Conservation (phyloP, 2,113 vertebrate genomes). For the Thunnus thynnus region DNA sequence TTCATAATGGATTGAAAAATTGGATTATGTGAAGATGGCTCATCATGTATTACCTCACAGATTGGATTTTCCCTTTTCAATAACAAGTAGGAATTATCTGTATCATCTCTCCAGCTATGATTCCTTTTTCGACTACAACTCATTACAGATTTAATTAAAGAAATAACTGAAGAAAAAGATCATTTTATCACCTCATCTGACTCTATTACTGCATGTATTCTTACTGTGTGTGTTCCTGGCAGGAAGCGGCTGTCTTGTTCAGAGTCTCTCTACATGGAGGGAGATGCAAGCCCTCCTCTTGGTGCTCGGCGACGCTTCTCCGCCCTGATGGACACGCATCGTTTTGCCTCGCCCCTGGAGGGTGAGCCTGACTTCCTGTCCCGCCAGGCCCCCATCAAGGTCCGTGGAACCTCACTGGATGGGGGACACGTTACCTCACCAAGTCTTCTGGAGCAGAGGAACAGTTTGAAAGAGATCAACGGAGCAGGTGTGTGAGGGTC, state of each 20-base stretch:
- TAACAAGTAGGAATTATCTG: slow-evolving; percentile 22
- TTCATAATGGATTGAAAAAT: slow-evolving; percentile 27
- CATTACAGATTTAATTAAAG: background rate
- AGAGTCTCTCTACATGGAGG: slow-evolving; percentile 89
- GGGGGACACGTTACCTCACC: slow-evolving; percentile 76
- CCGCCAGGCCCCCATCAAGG: slow-evolving; percentile 76
- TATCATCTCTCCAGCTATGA: slow-evolving; percentile 11
- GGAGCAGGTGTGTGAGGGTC: slow-evolving; percentile 78
- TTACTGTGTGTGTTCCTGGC: background rate
- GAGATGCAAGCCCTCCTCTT: slow-evolving; percentile 91
- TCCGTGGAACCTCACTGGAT: slow-evolving; percentile 84
- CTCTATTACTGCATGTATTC: too few relatives aligned
- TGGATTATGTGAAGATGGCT: slow-evolving; percentile 15
- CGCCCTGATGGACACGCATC: slow-evolving; percentile 91
- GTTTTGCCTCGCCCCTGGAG: slow-evolving; percentile 89
- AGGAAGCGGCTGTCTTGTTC: slow-evolving; percentile 94
- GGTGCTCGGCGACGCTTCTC: slow-evolving; percentile 92
- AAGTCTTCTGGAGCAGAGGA: slow-evolving; percentile 79
- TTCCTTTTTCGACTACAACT: slow-evolving; percentile 17
- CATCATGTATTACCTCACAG: slow-evolving; percentile 29
- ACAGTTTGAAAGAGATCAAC: slow-evolving; percentile 73
- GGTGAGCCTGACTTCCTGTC: slow-evolving; percentile 84
- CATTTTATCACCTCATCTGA: too few relatives aligned
- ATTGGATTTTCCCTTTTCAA: slow-evolving; percentile 32
- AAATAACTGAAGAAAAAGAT: background rate